Evolutionary conservation across 2,113 vertebrate genomes (phyloP).

Genomic region (Mionectes macconnelli): DNA sequence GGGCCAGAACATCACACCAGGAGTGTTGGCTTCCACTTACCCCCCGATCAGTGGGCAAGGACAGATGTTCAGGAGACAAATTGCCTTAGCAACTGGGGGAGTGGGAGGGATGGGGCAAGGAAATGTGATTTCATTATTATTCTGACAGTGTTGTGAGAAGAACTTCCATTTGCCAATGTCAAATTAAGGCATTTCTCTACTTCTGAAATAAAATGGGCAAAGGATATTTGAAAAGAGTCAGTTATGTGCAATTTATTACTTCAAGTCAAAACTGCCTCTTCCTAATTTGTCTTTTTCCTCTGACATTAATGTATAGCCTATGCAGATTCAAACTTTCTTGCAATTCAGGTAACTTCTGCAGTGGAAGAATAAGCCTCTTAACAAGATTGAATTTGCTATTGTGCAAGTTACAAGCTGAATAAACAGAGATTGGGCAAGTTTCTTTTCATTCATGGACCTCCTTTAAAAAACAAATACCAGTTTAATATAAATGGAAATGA

Average conservation of each 20-base stretch:
- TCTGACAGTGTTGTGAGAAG: not conserved
- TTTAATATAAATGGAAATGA: constrained; percentile 90
- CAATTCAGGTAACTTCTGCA: constrained; percentile 69
- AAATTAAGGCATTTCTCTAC: not conserved
- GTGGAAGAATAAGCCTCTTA: constrained; percentile 75
- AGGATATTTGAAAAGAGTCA: constrained; percentile 41
- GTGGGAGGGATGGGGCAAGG: not conserved
- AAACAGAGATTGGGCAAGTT: constrained; percentile 80
- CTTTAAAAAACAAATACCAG: constrained; percentile 79
- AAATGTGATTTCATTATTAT: not conserved
- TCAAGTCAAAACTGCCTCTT: not conserved
- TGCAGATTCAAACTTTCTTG: constrained; percentile 69
- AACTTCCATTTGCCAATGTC: constrained; percentile 2
- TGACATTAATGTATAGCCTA: not conserved
- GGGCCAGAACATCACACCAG: not conserved
- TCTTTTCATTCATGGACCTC: constrained; percentile 74
- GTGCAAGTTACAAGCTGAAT: constrained; percentile 80
- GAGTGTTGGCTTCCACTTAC: not conserved
- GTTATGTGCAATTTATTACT: constrained; percentile 47
- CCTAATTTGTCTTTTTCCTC: constrained; percentile 23
- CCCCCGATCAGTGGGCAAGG: not conserved
- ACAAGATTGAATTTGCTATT: constrained; percentile 78
- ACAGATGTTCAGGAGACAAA: not conserved
- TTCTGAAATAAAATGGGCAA: constrained; percentile 42
- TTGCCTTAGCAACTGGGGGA: not conserved